Base-by-base conservation (phyloP, 2,113 vertebrate species). In the Oxyruncus cristatus region DNA sequence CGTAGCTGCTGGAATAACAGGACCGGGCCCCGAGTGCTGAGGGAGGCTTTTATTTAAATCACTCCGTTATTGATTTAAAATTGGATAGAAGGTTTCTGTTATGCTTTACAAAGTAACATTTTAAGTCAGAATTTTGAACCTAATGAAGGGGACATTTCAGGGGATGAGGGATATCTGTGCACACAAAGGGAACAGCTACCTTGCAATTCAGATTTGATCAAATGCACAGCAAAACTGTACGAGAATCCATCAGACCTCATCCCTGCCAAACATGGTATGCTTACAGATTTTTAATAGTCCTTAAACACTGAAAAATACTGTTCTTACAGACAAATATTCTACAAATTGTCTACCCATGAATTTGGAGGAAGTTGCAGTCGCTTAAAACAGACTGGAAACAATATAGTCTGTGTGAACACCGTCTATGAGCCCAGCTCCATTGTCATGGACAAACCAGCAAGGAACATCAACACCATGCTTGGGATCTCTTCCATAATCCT, bases 381-480 rank as follows among this genome's bases (percentile, higher is more conserved):
- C 41, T 97, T 84, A 98, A 95, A 98, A 98, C 74, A 98, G 89
- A 58, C 68, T 87, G 44, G 98, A 72, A 78, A 99, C 97, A 22
- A 99, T 93, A 66, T 99, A 99, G 89, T 99, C 98, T 0, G 96
- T 97, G 61, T 97, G 98, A 56, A 94, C 86, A 27, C 99, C 99
- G 6, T 99, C 99, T 14, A 99, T 98, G 52, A 99, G 97, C 33
- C 99, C 99, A 42, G 98, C 97, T 52, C 99, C 99, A 0, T 99
- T 99, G 93, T 97, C 97, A 91, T 99, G 99, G 94, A 99, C 85
- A 32, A 99, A 99, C 99, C 99, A 99, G 96, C 99, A 99, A 52
- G 97, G 96, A 39, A 99, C 79, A 16, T 98, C 97, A 5, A 91
- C 77, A 8, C 99, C 99, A 0, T 97, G 82, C 11, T 91, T 95